Base-by-base conservation (phyloP, 2,888 invertebrate species). In the Pyralis farinalis region DNA sequence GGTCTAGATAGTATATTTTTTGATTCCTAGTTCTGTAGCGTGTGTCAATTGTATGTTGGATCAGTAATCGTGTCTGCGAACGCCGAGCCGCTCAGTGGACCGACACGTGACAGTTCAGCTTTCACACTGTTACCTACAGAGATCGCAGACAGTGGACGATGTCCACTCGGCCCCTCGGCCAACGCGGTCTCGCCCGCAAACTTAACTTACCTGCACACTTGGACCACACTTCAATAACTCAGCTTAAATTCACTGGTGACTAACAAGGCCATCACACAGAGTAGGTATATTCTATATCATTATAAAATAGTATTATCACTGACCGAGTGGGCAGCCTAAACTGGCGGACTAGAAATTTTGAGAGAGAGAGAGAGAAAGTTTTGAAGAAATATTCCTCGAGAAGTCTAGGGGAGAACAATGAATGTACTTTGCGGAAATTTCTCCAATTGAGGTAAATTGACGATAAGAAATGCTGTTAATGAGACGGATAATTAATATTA, bases 81-180 rank as follows among this genome's bases (percentile, higher is more conserved):
- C 47, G 51, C 57, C 48, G 49, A 58, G 46, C 58, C 45, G 43
- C 58, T 73, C 65, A 54, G 56, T 56, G 78, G 79, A 75, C 80
- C 80, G 79, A 63, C 52, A 53, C 63, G n/a, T 58, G 58, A 62
- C 58, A 55, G 60, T 53, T 59, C 65, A 67, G 55, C 46, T 46
- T 47, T 55, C 67, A 58, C 69, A 65, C 76, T 73, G 70, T 68
- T 76, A 79, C 77, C 80, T 84, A 80, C 69, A 82, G 87, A 87
- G 87, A 87, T 87, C 87, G 86, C 83, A 73, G 73, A 75, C 77
- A 61, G 80, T 76, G 84, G 80, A 71, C 70, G 44, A 34, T 39
- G 72, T 67, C 78, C 82, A 80, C 79, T 51, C 65, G 70, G 63
- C 75, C 81, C 78, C 70, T 50, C 79, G 71, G 72, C 74, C 34